These are phyloP conservation scores for Dermatophagoides farinae DNA, from an alignment of 1,140 invertebrate species.

Conservation along the genomic window DNA sequence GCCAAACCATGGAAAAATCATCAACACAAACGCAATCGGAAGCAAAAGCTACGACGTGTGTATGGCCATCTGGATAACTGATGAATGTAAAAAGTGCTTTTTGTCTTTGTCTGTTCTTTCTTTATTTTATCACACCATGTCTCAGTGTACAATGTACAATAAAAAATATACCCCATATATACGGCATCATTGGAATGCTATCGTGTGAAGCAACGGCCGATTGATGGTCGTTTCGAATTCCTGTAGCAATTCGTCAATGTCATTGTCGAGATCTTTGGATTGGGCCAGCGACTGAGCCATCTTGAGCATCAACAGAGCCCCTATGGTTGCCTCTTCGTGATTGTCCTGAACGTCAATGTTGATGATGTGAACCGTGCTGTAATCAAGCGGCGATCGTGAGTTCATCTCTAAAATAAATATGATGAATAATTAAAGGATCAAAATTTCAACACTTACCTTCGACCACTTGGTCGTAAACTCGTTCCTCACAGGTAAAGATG, in stretches of 20 bases:
- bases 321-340: slow-evolving; percentile 97
- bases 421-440: slow-evolving; percentile 5
- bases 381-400: slow-evolving; percentile 34
- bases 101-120: no score
- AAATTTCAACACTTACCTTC: slow-evolving; percentile 30
- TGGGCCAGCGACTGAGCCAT: slow-evolving; percentile 66
- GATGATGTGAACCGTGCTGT: slow-evolving; percentile 71
- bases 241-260: slow-evolving; percentile 87
- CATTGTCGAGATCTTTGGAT: slow-evolving; percentile 86
- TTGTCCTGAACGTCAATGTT: slow-evolving; percentile 99
- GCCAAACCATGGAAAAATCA: slow-evolving; percentile 65
- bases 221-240: slow-evolving; percentile 80
- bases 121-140: no score
- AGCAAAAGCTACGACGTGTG: slow-evolving; percentile 58
- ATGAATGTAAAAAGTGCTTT: not conserved
- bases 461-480: slow-evolving; percentile 85
- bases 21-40: slow-evolving; percentile 49
- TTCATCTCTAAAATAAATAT: slow-evolving; percentile 27
- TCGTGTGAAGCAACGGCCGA: slow-evolving; percentile 69
- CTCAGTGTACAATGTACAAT: no score
- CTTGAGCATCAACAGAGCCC: slow-evolving; percentile 93
- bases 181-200: slow-evolving; percentile 58
- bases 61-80: slow-evolving; percentile 40
- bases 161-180: not conserved
- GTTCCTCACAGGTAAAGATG: slow-evolving; percentile 89